Percentiles rank a stretch among this genome's conserved stretches.
Evolutionary conservation across 2,797 vertebrate genomes (phyloP).

Genomic region (Sebastes oblongus): DNA sequence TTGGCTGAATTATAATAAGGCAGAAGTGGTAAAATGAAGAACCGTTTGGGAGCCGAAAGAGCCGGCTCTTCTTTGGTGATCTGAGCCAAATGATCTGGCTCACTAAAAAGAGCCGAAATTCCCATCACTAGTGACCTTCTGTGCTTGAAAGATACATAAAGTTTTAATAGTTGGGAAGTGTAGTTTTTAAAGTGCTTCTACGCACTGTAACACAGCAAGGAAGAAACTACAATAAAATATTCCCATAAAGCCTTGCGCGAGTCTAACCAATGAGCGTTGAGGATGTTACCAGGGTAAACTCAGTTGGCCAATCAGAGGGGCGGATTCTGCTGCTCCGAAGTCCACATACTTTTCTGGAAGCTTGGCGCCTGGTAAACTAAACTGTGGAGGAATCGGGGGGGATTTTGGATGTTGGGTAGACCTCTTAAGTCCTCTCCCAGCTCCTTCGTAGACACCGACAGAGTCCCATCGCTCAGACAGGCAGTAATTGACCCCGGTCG

Average conservation of each 20-base stretch:
- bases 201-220: background rate
- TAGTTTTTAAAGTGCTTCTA: conserved; percentile 42
- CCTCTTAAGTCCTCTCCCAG: conserved; percentile 33
- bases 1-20: no score
- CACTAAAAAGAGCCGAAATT: no score
- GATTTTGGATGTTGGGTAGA: conserved; percentile 62
- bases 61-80: no score
- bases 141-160: background rate
- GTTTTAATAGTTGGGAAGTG: conserved; percentile 56
- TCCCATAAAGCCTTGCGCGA: conserved; percentile 55
- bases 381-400: conserved; percentile 51
- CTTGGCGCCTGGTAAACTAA: conserved; percentile 69
- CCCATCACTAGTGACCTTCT: conserved; percentile 69
- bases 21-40: no score
- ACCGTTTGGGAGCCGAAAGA: no score
- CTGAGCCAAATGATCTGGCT: no score
- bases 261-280: conserved; percentile 65
- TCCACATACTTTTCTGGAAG: conserved; percentile 75
- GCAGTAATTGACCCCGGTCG: conserved; percentile 69
- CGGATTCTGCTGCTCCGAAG: conserved; percentile 67
- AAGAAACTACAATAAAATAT: conserved; percentile 71
- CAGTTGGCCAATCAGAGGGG: conserved; percentile 65
- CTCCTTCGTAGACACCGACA: conserved; percentile 41
- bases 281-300: conserved; percentile 30
- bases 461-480: conserved; percentile 72